Percentiles rank a stretch among this genome's conserved stretches.
Evolutionary conservation across 2,113 vertebrate genomes (phyloP).

Genomic region (Paramisgurnus dabryanus): DNA sequence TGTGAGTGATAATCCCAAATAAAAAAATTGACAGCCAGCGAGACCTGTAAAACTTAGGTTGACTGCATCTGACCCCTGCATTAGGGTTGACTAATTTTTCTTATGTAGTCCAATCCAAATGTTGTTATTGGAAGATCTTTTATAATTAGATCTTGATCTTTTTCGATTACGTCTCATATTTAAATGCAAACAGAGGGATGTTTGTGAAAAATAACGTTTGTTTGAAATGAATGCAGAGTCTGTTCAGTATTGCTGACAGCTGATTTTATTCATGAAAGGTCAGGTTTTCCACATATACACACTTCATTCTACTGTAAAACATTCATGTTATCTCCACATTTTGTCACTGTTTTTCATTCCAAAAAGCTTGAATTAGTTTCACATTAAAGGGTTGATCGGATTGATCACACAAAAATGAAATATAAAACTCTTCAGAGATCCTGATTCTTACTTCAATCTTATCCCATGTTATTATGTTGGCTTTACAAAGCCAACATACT

Average conservation of each 20-base stretch:
- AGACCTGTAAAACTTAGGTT: neutral
- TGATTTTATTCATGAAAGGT: constrained; percentile 51
- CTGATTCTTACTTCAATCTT: constrained; percentile 62
- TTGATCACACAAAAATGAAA: constrained; percentile 36
- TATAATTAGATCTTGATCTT: neutral
- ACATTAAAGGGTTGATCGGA: constrained; percentile 49
- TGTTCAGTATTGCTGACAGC: constrained; percentile 32
- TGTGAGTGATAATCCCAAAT: constrained; percentile 51
- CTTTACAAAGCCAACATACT: too few species aligned
- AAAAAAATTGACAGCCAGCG: constrained; percentile 34
- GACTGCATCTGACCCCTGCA: neutral
- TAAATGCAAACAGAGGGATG: neutral
- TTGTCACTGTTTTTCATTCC: constrained; percentile 49
- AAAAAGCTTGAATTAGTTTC: constrained; percentile 50
- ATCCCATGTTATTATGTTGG: constrained; percentile 43
- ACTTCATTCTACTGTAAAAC: constrained; percentile 52
- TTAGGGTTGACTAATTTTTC: constrained; percentile 24
- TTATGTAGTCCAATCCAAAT: neutral
- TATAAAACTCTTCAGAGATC: neutral
- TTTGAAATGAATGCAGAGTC: neutral
- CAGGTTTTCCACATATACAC: constrained; percentile 50
- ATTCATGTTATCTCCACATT: constrained; percentile 44
- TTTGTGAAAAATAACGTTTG: neutral
- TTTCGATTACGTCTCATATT: neutral
- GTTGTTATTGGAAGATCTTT: neutral